Evolutionary conservation across 2,888 invertebrate species (phyloP), one percentile per base, ranked within the genome.

Genomic region (Amblyjoppa fuscipennis): DNA sequence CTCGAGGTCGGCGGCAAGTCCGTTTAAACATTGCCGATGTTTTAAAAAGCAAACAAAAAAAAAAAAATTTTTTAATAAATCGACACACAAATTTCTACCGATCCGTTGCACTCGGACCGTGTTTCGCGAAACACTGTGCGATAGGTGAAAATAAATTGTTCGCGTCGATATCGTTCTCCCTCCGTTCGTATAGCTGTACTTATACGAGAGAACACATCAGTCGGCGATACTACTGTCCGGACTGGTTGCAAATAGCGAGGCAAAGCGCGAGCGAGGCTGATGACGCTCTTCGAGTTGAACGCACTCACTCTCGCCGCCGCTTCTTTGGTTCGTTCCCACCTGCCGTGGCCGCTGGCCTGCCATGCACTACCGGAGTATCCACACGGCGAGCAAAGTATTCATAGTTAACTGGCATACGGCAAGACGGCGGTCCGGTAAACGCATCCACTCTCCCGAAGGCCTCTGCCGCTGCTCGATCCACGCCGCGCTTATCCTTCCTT

Each of bases 251-350:
- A 41, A 20, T 41, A 20, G 66, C 20, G 11, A 66, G 38, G 53
- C 20, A 7, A 16, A 64, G 20, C 66, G 76, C 66, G 56, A 79
- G 85, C 79, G 79, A 82, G 79, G 75, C 75, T 61, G 85, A 83
- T 85, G 83, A 68, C 76, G 74, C 70, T 80, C 80, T 83, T 85
- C 64, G 85, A 85, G 85, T 85, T 85, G 85, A 85, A 85, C 85
- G 85, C 80, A 85, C 85, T 85, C 85, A 85, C 85, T 85, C 85
- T 85, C 85, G 85, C 83, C 79, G 59, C 28, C 69, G 83, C 77
- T 83, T 80, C 83, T 73, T 83, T 71, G 61, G 68, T 80, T 69
- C 85, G 76, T 85, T 85, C 85, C 85, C 85, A 85, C 85, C 85
- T 85, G 83, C 59, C 28, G 41, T 79, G 61, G 59, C 38, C 45